Evolutionary conservation across 2,888 invertebrate genomes (phyloP), one percentile per base, ranked within the genome.

Genomic region (Taphrorychus bicolor): DNA sequence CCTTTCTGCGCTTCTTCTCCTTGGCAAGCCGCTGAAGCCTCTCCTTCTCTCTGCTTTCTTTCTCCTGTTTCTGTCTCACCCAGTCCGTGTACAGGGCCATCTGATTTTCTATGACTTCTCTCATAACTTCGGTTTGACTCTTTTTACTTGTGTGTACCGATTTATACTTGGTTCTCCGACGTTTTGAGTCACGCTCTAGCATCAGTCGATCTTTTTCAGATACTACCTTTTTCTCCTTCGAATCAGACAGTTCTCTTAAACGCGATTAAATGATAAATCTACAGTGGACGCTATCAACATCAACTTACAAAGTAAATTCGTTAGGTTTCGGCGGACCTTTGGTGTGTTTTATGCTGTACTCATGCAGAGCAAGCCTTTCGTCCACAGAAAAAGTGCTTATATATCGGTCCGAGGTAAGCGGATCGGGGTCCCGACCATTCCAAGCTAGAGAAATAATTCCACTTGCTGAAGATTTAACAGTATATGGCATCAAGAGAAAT

Each of bases 101-200:
- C 74, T 83, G 91, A 74, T 85, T 87, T 77, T 79, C 82, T 71
- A 89, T 88, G 41, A 89, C 84, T 73, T 86, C 87, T 1, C 86
- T 81, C 42, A 88, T 80, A 7, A 87, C 84, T 76, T 88, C 85
- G 0, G 85, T 87, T 76, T 88, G 86, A 78, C 85, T 87, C 70
- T 76, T 76, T 73, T 83, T 83, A 73, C 85, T 86, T 56, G 86
- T 84, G 57, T 87, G 85, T 23, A 86, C 86, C 41, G 82, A 79
- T 75, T 80, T 82, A 78, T 89, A 87, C 79, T 87, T 86, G 52
- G 85, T 78, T 73, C 87, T 83, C 14, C 89, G 83, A 11, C 89
- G 83, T 79, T 86, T 86, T 78, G 87, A 85, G 78, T 89, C 85
- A 51, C 89, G 84, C 77, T 86, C 83, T 74, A 84, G 84, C 2